Evolutionary conservation across 2,113 vertebrate species (phyloP).

Genomic region (Epinephelus fuscoguttatus): DNA sequence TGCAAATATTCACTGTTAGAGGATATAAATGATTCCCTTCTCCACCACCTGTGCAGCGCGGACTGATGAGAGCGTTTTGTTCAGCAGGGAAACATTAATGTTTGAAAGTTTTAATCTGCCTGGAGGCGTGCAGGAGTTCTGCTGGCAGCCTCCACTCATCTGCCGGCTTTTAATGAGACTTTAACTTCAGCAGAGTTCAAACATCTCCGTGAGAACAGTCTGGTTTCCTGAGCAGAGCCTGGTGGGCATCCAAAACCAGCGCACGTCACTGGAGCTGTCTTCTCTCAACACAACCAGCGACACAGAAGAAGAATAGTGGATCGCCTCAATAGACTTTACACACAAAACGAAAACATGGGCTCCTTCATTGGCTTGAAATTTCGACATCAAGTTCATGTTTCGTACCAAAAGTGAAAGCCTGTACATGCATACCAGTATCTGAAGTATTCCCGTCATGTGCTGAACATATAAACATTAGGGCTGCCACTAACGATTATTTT

Average conservation of each 20-base stretch:
- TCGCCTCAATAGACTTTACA: not conserved
- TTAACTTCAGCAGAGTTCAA: not conserved
- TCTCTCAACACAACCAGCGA: not conserved
- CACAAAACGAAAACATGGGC: no score
- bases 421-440: no score
- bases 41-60: not conserved
- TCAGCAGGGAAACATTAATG: not conserved
- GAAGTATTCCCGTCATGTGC: no score
- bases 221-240: not conserved
- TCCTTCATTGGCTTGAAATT: no score
- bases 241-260: not conserved
- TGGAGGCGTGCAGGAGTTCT: not conserved
- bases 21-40: not conserved
- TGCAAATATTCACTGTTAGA: not conserved
- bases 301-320: not conserved
- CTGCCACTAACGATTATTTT: no score
- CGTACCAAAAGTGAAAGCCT: no score
- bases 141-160: constrained; percentile 15
- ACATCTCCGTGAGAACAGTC: not conserved
- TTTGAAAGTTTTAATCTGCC: constrained; percentile 6
- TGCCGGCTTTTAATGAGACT: not conserved
- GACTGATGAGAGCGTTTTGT: constrained; percentile 5
- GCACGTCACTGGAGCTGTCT: not conserved
- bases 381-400: no score
- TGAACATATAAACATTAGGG: no score